A percentile compares a stretch with the other conserved stretches of the same genome.
Conservation (phyloP, 2,113 vertebrate species). For the Deroptyus accipitrinus region DNA sequence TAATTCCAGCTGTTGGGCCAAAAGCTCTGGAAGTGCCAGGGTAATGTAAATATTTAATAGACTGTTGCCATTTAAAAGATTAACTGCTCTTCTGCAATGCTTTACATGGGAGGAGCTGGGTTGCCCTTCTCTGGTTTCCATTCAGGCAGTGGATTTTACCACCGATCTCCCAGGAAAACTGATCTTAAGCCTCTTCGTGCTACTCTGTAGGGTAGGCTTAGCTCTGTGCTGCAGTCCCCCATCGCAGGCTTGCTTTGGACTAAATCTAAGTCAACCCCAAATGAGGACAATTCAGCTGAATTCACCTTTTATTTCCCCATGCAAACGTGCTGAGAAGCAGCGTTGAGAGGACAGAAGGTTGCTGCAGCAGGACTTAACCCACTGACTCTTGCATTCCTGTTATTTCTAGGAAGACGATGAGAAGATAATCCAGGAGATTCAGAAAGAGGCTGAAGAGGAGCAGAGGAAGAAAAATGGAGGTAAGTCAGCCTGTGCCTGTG, state of each 20-base stretch:
- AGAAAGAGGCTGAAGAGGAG: conserved; percentile 91
- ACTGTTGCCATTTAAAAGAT: conserved; percentile 62
- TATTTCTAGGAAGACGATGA: conserved; percentile 88
- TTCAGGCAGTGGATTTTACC: conserved; percentile 21
- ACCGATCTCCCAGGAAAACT: not conserved
- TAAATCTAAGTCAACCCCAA: not conserved
- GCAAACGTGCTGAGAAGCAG: not conserved
- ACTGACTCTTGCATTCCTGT: not conserved
- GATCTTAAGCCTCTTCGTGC: not conserved
- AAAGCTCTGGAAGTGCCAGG: conserved; percentile 25
- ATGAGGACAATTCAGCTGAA: not conserved
- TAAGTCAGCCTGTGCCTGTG: conserved; percentile 31
- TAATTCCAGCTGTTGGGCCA: conserved; percentile 11
- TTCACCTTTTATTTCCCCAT: accelerated
- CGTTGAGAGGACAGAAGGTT: not conserved
- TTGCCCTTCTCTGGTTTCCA: conserved; percentile 13
- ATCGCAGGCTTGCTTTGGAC: not conserved
- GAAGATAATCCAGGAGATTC: conserved; percentile 93
- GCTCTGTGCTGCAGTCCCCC: not conserved
- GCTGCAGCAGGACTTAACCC: not conserved
- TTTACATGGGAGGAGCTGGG: not conserved
- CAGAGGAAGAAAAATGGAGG: conserved; percentile 89
- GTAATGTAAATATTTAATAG: conserved; percentile 69
- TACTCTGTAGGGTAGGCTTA: not conserved
- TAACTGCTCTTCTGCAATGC: conserved; percentile 25